Conservation (phyloP, 2,113 vertebrate genomes). For the Tursiops truncatus region DNA sequence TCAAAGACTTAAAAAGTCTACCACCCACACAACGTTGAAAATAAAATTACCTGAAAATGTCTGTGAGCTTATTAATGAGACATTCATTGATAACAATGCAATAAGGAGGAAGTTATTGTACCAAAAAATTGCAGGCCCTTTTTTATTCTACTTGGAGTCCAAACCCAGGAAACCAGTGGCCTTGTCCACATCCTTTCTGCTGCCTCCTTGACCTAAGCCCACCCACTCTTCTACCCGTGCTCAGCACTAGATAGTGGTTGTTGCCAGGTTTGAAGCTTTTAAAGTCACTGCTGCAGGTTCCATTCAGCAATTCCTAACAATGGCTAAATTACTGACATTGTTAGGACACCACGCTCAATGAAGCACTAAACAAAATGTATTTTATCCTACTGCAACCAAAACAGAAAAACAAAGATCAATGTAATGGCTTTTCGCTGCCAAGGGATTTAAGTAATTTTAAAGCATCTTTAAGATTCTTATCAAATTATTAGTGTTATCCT, state of each 20-base stretch:
- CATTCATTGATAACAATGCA: neutral
- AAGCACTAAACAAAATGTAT: neutral
- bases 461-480: neutral
- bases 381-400: neutral
- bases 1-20: neutral
- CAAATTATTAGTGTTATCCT: neutral
- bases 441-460: neutral
- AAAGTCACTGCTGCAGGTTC: neutral
- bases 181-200: neutral
- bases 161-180: neutral
- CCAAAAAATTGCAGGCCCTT: neutral
- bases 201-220: too few species aligned
- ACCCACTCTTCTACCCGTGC: fast-evolving
- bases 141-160: neutral
- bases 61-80: neutral
- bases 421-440: neutral
- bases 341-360: neutral
- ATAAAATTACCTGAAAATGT: neutral
- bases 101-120: neutral
- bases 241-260: fast-evolving
- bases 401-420: constrained; percentile 31
- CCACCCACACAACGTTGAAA: neutral
- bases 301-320: neutral
- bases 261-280: neutral
- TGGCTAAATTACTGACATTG: neutral